These are phyloP conservation scores for Archegozetes longisetosus DNA, from an alignment of 1,140 invertebrate genomes.

Conservation along the genomic window DNA sequence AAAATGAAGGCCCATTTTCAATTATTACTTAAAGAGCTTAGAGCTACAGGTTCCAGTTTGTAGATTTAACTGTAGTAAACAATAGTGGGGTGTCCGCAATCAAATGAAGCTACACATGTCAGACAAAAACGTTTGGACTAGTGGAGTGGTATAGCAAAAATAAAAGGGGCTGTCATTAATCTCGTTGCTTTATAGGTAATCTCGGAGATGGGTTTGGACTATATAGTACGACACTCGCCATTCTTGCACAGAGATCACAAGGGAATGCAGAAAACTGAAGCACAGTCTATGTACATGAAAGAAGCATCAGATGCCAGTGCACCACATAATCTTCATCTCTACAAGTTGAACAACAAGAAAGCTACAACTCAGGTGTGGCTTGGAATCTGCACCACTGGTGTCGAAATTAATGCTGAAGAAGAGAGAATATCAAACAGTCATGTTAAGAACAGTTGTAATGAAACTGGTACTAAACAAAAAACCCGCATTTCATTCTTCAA, in stretches of 20 bases:
- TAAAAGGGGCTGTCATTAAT: too few species aligned
- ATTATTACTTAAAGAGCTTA: too few species aligned
- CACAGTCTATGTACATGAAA: conserved; percentile 66
- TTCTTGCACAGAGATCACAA: conserved; percentile 52
- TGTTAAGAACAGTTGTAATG: background rate
- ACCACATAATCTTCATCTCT: conserved; percentile 80
- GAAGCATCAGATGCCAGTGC: conserved; percentile 68
- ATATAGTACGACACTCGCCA: conserved; percentile 40
- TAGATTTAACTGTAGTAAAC: too few species aligned
- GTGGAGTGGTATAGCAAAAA: too few species aligned
- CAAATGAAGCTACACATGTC: too few species aligned
- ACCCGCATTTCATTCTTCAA: conserved; percentile 13
- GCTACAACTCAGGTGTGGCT: conserved; percentile 40
- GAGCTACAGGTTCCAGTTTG: too few species aligned
- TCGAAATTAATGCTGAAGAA: conserved; percentile 51
- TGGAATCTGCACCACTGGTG: conserved; percentile 65
- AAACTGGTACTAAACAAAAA: background rate
- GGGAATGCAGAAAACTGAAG: conserved; percentile 52
- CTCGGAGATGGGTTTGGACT: conserved; percentile 39
- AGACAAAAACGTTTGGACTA: too few species aligned
- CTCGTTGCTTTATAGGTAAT: conserved; percentile 35
- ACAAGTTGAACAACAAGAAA: conserved; percentile 64
- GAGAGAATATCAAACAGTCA: conserved; percentile 8
- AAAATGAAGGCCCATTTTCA: too few species aligned
- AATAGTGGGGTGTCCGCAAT: too few species aligned